Evolutionary conservation across 2,888 invertebrate genomes (phyloP).

Genomic region (Synergus laeviventris): DNA sequence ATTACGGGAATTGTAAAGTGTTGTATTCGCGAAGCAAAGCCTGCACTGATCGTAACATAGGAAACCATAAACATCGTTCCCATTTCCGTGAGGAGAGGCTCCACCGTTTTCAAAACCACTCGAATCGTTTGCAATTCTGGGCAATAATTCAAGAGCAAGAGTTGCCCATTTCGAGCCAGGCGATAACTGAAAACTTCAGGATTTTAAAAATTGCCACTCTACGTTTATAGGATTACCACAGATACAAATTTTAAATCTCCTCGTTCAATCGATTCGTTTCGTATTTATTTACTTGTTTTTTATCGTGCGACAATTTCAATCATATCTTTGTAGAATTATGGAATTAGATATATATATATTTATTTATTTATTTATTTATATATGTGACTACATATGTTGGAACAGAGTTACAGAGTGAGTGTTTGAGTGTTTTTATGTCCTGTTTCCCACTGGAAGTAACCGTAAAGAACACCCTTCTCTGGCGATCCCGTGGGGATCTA

Average conservation of each 20-base stretch:
- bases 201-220: not conserved
- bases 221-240: not conserved
- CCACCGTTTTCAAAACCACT: conserved; percentile 2
- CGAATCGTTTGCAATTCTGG: not conserved
- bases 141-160: not conserved
- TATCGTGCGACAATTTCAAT: no score
- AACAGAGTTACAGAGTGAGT: not conserved
- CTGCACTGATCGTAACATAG: conserved; percentile 24
- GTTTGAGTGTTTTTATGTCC: conserved; percentile 10
- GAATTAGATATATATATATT: not conserved
- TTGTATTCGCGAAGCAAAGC: conserved; percentile 19
- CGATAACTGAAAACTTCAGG: not conserved
- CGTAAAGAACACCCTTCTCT: conserved; percentile 36
- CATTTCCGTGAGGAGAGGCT: not conserved
- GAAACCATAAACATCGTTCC: conserved; percentile 31
- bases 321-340: not conserved
- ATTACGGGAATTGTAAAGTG: conserved; percentile 27
- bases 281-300: no score
- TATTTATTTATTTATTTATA: not conserved
- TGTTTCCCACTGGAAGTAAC: conserved; percentile 29
- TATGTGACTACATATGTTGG: not conserved
- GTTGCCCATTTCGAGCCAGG: not conserved
- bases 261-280: not conserved
- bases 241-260: not conserved
- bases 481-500: conserved; percentile 1